Evolutionary conservation across 2,113 vertebrate species (phyloP).

Genomic region (Lepus timidus): DNA sequence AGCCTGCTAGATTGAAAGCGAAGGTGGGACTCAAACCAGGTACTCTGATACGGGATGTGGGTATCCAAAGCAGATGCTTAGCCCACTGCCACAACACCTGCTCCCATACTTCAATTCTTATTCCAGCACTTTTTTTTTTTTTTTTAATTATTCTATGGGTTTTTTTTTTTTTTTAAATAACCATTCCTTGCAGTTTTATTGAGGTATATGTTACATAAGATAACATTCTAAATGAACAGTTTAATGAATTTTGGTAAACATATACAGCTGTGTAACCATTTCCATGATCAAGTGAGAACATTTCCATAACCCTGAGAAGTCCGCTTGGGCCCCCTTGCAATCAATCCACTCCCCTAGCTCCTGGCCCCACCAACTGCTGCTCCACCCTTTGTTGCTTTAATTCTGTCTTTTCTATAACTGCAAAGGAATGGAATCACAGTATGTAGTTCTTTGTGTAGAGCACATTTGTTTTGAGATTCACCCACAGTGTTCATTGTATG

Average conservation of each 20-base stretch:
- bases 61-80: no score
- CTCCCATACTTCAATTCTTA: background rate
- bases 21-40: no score
- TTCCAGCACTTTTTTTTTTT: background rate
- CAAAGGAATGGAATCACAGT: background rate
- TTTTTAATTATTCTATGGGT: no score
- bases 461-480: background rate
- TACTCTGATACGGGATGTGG: no score
- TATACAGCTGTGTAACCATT: background rate
- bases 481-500: background rate
- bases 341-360: background rate
- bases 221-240: background rate
- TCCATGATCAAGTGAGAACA: background rate
- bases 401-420: background rate
- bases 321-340: background rate
- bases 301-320: background rate
- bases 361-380: background rate
- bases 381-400: background rate
- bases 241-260: conserved; percentile 2
- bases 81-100: no score
- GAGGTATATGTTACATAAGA: background rate
- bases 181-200: background rate
- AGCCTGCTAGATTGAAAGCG: no score
- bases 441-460: background rate
- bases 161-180: background rate